phyloP scores from a whole-genome alignment of 2,797 vertebrate species.

The Clamator glandarius region DNA sequence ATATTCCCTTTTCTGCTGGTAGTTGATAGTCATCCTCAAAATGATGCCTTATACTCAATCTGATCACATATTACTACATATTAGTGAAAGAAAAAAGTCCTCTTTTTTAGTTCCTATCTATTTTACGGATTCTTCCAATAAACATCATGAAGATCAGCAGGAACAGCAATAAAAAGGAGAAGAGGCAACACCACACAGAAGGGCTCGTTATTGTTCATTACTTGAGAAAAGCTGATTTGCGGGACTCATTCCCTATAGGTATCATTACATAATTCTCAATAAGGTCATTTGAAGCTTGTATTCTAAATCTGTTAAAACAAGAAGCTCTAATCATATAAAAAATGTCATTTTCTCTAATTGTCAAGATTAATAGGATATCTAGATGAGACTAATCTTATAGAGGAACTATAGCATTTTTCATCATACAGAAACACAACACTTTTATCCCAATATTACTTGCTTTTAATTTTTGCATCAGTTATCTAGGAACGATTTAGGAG shows the following conservation, averaged over 20 bases:
- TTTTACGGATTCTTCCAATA: not conserved
- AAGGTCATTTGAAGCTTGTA: constrained; percentile 36
- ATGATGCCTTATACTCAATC: not conserved
- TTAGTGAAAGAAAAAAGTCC: not conserved
- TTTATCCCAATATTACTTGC: not conserved
- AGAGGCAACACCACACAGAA: not conserved
- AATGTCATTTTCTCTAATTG: constrained; percentile 15
- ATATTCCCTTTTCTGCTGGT: not conserved
- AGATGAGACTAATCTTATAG: not conserved
- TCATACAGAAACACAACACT: not conserved
- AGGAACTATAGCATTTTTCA: not conserved
- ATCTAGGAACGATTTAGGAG: not conserved
- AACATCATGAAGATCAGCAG: not conserved
- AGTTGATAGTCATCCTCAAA: not conserved
- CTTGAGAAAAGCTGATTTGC: constrained; percentile 51
- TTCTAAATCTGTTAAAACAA: constrained; percentile 32
- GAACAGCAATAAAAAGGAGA: not conserved
- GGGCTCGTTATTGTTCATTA: not conserved
- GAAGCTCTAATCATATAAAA: constrained; percentile 1
- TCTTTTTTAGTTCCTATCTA: not conserved
- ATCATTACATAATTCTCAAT: constrained; percentile 28
- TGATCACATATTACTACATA: not conserved
- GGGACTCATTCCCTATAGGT: constrained; percentile 20
- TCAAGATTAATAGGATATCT: not conserved
- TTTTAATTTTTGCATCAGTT: constrained; percentile 9